Evolutionary conservation across 2,113 vertebrate genomes (phyloP).

Genomic region (Verasper variegatus): DNA sequence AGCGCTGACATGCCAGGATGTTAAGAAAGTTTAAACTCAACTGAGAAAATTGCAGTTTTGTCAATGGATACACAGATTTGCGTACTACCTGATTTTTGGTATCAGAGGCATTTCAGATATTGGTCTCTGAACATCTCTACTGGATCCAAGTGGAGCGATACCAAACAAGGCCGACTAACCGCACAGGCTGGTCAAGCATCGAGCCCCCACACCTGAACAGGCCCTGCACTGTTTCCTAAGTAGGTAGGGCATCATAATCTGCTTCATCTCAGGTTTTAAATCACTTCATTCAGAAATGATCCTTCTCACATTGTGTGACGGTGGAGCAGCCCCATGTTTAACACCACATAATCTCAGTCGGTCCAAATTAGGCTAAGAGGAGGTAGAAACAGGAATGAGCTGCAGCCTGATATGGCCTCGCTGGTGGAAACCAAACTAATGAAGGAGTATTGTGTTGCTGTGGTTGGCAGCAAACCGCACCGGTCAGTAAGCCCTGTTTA

Average conservation of each 20-base stretch:
- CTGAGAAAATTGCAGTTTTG: too few species aligned
- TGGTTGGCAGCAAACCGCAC: background rate
- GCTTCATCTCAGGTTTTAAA: background rate
- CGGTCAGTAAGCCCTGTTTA: slow-evolving; percentile 25
- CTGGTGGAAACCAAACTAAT: slow-evolving; percentile 10
- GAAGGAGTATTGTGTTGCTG: slow-evolving; percentile 2
- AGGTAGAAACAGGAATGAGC: background rate
- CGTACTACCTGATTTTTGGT: too few species aligned
- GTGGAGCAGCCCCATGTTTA: background rate
- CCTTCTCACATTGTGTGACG: background rate
- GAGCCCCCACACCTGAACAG: background rate
- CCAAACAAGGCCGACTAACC: too few species aligned
- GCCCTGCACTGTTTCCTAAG: background rate
- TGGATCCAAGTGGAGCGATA: too few species aligned
- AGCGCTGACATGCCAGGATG: too few species aligned
- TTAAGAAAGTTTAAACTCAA: too few species aligned
- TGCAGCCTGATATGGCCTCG: slow-evolving; percentile 1
- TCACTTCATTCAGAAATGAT: background rate
- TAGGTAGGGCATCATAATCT: background rate
- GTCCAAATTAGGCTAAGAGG: background rate
- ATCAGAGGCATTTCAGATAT: too few species aligned
- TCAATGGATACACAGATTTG: too few species aligned
- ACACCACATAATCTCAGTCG: background rate
- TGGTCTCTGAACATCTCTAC: too few species aligned
- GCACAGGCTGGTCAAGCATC: too few species aligned